phyloP scores from a whole-genome alignment of 1,140 invertebrate genomes.

The Lerema accius region DNA sequence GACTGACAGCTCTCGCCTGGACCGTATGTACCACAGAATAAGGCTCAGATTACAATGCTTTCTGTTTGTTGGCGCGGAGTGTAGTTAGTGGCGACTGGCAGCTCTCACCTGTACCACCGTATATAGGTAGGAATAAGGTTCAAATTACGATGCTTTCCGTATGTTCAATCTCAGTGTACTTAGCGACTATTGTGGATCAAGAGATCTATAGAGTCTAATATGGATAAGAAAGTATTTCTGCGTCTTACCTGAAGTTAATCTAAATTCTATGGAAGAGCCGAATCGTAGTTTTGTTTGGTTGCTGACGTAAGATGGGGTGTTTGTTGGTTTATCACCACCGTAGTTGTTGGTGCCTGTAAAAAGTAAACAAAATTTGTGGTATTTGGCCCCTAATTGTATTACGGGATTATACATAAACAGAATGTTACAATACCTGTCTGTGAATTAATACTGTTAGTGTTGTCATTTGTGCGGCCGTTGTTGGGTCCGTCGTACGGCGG shows the following conservation, averaged over 20 bases:
- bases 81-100: no score
- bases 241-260: constrained; percentile 88
- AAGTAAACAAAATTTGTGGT: constrained; percentile 18
- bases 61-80: no score
- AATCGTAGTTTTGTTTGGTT: constrained; percentile 88
- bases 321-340: constrained; percentile 55
- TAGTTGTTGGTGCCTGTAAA: constrained; percentile 48
- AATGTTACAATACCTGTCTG: constrained; percentile 44
- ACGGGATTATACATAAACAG: not conserved
- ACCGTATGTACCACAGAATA: no score
- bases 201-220: no score
- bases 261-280: constrained; percentile 89
- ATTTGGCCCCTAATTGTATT: no score
- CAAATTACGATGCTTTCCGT: no score
- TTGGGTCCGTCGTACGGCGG: constrained; percentile 51
- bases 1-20: constrained; percentile 89
- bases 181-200: no score
- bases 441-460: constrained; percentile 50
- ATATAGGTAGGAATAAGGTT: no score
- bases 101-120: no score
- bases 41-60: no score
- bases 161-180: no score
- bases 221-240: no score
- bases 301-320: constrained; percentile 57
- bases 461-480: constrained; percentile 52